Percentiles rank a stretch among this genome's conserved stretches.
These are phyloP conservation scores for Phortica okadai DNA, from an alignment of 2,888 invertebrate species.

Conservation along the genomic window DNA sequence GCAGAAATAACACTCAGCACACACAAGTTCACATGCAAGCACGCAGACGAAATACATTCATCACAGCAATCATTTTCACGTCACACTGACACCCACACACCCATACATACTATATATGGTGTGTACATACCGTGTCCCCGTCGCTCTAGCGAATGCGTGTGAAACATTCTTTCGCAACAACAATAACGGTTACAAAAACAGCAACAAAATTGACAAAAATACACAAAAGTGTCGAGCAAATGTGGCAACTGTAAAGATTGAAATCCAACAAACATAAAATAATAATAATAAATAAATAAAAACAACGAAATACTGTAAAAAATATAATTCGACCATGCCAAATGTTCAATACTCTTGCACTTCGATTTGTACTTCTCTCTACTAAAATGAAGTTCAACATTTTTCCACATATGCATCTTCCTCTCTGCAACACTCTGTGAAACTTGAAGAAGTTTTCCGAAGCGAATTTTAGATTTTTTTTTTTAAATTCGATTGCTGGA, in stretches of 20 bases:
- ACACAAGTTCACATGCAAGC: neutral
- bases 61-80: constrained; percentile 24
- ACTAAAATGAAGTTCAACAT: too few relatives aligned
- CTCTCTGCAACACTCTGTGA: too few relatives aligned
- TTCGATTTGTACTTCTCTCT: too few relatives aligned
- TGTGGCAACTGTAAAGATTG: constrained; percentile 43
- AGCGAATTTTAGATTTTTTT: too few relatives aligned
- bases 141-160: neutral
- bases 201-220: constrained; percentile 56
- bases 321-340: too few relatives aligned
- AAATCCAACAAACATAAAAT: constrained; percentile 19
- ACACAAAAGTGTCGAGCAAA: constrained; percentile 39
- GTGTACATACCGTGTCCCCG: neutral
- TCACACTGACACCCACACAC: neutral
- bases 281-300: neutral
- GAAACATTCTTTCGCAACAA: neutral
- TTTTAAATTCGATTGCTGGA: too few relatives aligned
- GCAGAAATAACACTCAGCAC: constrained; percentile 1
- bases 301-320: neutral
- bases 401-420: too few relatives aligned
- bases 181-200: constrained; percentile 8
- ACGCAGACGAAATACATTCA: constrained; percentile 19
- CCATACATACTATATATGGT: neutral
- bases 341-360: too few relatives aligned
- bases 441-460: too few relatives aligned